Percentiles rank a stretch among this genome's conserved stretches.
Evolutionary conservation across 2,888 invertebrate species (phyloP).

Genomic region (Tetheella fluctuosa): DNA sequence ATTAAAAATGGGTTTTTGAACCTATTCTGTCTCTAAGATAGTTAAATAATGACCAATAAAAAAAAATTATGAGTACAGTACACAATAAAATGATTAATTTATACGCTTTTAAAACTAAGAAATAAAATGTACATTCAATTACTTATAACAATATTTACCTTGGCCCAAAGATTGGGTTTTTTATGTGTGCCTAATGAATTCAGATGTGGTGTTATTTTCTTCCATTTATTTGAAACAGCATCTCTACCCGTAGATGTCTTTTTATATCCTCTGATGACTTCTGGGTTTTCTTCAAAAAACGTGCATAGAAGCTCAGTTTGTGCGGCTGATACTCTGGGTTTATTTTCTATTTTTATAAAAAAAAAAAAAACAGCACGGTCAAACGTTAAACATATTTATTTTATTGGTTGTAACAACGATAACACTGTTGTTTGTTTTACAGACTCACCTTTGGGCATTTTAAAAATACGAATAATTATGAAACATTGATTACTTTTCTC

Average conservation of each 20-base stretch:
- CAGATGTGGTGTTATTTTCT: slow-evolving; percentile 23
- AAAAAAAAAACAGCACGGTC: no score
- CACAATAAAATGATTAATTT: no score
- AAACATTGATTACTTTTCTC: no score
- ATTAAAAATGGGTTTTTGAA: no score
- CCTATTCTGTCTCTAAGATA: no score
- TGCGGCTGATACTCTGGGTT: slow-evolving; percentile 13
- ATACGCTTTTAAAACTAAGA: slow-evolving; percentile 19
- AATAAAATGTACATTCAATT: slow-evolving; percentile 22
- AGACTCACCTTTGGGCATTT: no score
- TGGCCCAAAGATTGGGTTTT: slow-evolving; percentile 27
- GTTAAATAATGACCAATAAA: no score
- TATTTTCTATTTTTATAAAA: slow-evolving; percentile 3
- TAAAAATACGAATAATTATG: no score
- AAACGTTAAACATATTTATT: no score
- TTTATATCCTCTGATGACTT: slow-evolving; percentile 28
- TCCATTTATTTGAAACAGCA: slow-evolving; percentile 27
- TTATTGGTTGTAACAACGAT: no score
- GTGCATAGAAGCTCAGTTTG: slow-evolving; percentile 22
- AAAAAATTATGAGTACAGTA: slow-evolving; percentile 1
- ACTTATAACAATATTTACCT: slow-evolving; percentile 16
- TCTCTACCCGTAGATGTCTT: slow-evolving; percentile 22
- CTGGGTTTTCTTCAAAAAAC: slow-evolving; percentile 31
- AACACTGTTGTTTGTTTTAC: no score
- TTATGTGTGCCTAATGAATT: slow-evolving; percentile 24